phyloP scores from a whole-genome alignment of 2,797 vertebrate species.

The Poeciliopsis paucimaculata region DNA sequence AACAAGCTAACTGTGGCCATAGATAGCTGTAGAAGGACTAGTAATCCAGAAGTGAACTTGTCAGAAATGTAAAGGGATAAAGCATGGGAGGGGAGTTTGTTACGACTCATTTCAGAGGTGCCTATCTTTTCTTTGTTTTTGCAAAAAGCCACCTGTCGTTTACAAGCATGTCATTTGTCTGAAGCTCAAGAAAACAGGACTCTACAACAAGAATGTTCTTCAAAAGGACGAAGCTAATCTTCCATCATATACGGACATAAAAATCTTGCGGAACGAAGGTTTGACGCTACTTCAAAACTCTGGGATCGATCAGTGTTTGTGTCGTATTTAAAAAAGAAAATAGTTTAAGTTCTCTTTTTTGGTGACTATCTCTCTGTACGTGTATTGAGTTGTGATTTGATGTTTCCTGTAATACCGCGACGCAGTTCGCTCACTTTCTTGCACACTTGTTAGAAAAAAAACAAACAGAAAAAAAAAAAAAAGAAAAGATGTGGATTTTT shows the following conservation, averaged over 20 bases:
- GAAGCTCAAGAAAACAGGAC: constrained; percentile 84
- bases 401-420: constrained; percentile 80
- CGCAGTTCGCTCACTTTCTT: constrained; percentile 90
- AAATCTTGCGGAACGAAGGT: constrained; percentile 91
- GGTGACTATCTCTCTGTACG: constrained; percentile 78
- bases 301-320: constrained; percentile 93
- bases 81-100: constrained; percentile 73
- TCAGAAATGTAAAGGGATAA: constrained; percentile 67
- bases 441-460: constrained; percentile 80
- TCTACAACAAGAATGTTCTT: constrained; percentile 76
- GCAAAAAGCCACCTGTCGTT: constrained; percentile 86
- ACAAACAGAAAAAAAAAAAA: background rate
- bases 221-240: constrained; percentile 81
- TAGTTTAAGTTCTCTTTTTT: constrained; percentile 72
- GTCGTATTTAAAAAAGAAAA: constrained; percentile 62
- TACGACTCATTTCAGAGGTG: constrained; percentile 83
- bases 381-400: constrained; percentile 79
- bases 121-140: constrained; percentile 75
- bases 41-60: constrained; percentile 79
- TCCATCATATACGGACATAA: constrained; percentile 80
- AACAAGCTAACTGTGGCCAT: constrained; percentile 89
- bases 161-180: constrained; percentile 91
- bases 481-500: constrained; percentile 79
- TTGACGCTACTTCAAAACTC: constrained; percentile 93
- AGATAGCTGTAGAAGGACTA: constrained; percentile 87